Conservation (phyloP, 2,113 vertebrate species). For the Perca flavescens region DNA sequence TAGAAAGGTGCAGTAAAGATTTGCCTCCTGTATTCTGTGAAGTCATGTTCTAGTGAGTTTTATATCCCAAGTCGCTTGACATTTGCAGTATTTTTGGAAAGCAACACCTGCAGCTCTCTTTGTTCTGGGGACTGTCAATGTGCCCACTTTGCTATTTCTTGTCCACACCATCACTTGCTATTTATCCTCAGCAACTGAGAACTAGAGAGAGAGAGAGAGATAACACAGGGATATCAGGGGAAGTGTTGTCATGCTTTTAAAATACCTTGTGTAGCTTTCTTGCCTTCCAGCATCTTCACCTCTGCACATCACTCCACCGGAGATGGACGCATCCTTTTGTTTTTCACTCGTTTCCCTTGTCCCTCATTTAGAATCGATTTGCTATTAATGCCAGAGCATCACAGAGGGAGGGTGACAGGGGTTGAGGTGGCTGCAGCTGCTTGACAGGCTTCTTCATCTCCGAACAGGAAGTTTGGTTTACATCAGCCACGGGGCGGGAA, state of each 20-base stretch:
- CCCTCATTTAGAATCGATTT: slow-evolving; percentile 79
- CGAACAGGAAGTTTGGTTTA: slow-evolving; percentile 83
- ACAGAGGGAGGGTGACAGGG: slow-evolving; percentile 64
- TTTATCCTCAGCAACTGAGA: slow-evolving; percentile 26
- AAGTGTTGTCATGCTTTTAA: slow-evolving; percentile 39
- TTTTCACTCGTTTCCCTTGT: slow-evolving; percentile 63
- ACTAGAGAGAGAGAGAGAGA: slow-evolving; percentile 15
- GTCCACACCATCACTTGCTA: slow-evolving; percentile 6
- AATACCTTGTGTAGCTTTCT: slow-evolving; percentile 5
- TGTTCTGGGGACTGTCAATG: background rate
- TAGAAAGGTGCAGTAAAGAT: background rate
- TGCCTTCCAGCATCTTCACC: slow-evolving; percentile 13
- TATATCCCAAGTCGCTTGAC: background rate
- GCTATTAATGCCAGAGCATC: slow-evolving; percentile 69
- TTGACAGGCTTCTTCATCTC: slow-evolving; percentile 85
- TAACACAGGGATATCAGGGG: slow-evolving; percentile 1
- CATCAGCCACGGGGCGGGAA: slow-evolving; percentile 79
- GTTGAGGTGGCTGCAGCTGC: slow-evolving; percentile 60
- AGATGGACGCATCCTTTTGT: slow-evolving; percentile 61
- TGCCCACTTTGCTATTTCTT: background rate
- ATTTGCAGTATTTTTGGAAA: slow-evolving; percentile 7
- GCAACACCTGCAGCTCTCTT: slow-evolving; percentile 13
- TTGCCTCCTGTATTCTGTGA: background rate
- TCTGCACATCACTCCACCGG: slow-evolving; percentile 49
- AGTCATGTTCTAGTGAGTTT: background rate